A percentile compares a stretch with the other conserved stretches of the same genome.
phyloP scores from a whole-genome alignment of 2,113 vertebrate genomes.

The Panurus biarmicus region DNA sequence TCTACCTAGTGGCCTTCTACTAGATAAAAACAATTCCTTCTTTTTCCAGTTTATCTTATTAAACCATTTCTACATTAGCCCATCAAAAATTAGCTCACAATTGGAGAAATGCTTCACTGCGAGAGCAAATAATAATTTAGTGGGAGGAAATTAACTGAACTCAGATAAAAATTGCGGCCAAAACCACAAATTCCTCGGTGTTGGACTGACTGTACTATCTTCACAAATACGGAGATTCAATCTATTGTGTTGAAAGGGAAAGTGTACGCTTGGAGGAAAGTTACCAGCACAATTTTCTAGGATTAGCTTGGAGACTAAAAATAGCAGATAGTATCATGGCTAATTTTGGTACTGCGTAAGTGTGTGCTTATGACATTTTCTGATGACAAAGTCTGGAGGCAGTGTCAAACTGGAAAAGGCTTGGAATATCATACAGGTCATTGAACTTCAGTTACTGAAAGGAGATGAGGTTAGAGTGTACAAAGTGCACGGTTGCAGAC shows the following conservation, averaged over 20 bases:
- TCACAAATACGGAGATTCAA: not conserved
- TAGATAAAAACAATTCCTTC: not conserved
- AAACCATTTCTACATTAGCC: not conserved
- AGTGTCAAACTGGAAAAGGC: conserved; percentile 7
- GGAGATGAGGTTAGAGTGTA: not conserved
- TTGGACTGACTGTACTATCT: not conserved
- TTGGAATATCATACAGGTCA: conserved; percentile 3
- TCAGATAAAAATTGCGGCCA: not conserved
- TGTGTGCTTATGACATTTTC: conserved; percentile 45
- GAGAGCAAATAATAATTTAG: not conserved
- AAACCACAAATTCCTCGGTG: not conserved
- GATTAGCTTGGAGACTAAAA: conserved; percentile 32
- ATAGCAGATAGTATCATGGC: conserved; percentile 22
- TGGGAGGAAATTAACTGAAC: not conserved
- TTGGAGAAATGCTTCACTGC: not conserved
- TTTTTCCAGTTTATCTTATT: not conserved
- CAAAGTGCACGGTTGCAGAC: not conserved
- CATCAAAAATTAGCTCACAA: not conserved
- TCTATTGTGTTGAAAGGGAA: not conserved
- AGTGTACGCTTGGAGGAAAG: not conserved
- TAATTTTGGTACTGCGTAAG: conserved; percentile 14
- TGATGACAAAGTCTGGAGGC: conserved; percentile 39
- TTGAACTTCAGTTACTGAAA: conserved; percentile 23
- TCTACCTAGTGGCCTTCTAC: not conserved
- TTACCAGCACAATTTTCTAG: not conserved